These are phyloP conservation scores for Orchesella cincta DNA, from an alignment of 1,140 invertebrate genomes.

Conservation along the genomic window DNA sequence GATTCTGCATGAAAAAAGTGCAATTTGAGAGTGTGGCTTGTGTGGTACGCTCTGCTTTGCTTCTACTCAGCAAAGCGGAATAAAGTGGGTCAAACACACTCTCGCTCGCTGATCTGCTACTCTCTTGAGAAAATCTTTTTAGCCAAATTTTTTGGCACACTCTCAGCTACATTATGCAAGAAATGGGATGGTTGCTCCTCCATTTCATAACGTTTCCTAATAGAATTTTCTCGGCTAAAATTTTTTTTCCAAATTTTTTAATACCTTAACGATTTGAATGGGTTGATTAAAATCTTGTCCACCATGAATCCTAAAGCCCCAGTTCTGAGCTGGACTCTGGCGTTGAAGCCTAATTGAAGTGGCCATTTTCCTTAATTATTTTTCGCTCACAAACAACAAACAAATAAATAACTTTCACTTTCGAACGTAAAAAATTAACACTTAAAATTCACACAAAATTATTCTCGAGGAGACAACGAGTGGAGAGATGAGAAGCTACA, in stretches of 20 bases:
- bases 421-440: no score
- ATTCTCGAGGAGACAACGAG: no score
- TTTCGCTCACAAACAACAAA: background rate
- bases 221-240: no score
- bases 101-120: no score
- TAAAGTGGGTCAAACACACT: conserved; percentile 22
- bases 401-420: background rate
- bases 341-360: no score
- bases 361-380: conserved; percentile 43
- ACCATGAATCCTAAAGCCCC: conserved; percentile 93
- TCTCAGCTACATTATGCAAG: background rate
- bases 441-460: no score
- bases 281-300: conserved; percentile 65
- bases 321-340: conserved; percentile 73
- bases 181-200: background rate
- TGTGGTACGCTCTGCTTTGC: background rate
- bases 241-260: conserved; percentile 15
- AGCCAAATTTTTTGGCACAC: conserved; percentile 25
- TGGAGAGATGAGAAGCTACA: no score
- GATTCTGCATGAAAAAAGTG: background rate
- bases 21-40: background rate
- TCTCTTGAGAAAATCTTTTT: no score
- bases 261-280: conserved; percentile 58
- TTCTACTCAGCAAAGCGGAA: background rate
- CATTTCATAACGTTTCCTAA: no score